phyloP scores from a whole-genome alignment of 2,888 invertebrate genomes.

The Drosophila borborema region DNA sequence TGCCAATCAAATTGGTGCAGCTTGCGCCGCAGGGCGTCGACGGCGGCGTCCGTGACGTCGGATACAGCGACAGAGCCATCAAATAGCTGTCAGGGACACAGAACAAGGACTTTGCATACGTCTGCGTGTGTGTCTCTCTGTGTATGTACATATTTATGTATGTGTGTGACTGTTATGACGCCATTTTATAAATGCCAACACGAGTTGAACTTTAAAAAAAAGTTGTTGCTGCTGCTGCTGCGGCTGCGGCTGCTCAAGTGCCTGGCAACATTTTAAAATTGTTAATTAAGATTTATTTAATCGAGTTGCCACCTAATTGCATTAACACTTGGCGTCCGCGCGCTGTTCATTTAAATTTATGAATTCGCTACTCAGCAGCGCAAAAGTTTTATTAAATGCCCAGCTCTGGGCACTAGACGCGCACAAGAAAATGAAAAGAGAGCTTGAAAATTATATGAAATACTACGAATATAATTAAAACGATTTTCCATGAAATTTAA shows the following conservation, averaged over 20 bases:
- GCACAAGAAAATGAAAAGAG: not conserved
- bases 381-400: conserved; percentile 39
- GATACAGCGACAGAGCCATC: conserved; percentile 54
- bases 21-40: conserved; percentile 55
- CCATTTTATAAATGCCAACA: conserved; percentile 58
- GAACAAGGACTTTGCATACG: conserved; percentile 35
- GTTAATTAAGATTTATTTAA: conserved; percentile 59
- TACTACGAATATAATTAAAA: conserved; percentile 76
- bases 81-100: conserved; percentile 64
- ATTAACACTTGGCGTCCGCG: conserved; percentile 63
- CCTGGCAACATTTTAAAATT: conserved; percentile 15
- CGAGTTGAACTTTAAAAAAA: conserved; percentile 25
- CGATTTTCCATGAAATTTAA: conserved; percentile 78
- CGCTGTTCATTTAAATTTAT: conserved; percentile 60
- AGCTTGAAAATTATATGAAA: conserved; percentile 37
- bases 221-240: not conserved
- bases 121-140: conserved; percentile 21
- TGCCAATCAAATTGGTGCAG: conserved; percentile 79
- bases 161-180: conserved; percentile 58
- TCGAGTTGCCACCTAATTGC: conserved; percentile 58
- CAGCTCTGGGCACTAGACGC: conserved; percentile 21
- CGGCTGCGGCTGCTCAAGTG: not conserved
- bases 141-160: conserved; percentile 15
- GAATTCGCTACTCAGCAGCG: conserved; percentile 54
- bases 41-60: conserved; percentile 15